Percentiles rank a stretch among this genome's conserved stretches.
phyloP scores from a whole-genome alignment of 2,888 invertebrate species.

The Drosophila neutralis region DNA sequence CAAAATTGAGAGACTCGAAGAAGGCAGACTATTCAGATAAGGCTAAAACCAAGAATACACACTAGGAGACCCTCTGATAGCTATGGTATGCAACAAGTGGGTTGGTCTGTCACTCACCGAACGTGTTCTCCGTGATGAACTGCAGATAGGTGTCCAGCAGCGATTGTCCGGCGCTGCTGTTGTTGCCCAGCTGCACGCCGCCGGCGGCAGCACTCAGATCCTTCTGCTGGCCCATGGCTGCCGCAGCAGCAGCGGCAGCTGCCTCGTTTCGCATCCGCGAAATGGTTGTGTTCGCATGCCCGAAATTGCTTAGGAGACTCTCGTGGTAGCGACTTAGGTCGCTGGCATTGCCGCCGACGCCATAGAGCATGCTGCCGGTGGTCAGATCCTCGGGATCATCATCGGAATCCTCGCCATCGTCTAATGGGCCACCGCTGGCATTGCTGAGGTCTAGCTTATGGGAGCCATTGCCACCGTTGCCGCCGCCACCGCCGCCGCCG shows the following conservation, averaged over 20 bases:
- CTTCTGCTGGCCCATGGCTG: constrained; percentile 85
- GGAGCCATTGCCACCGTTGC: constrained; percentile 52
- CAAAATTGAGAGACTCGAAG: not conserved
- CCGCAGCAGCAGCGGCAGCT: constrained; percentile 80
- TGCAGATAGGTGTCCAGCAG: constrained; percentile 95
- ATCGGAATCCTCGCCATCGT: constrained; percentile 88
- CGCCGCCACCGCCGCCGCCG: constrained; percentile 41
- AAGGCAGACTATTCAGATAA: not conserved
- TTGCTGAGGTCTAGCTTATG: constrained; percentile 90
- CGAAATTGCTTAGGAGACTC: constrained; percentile 84
- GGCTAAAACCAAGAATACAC: not conserved
- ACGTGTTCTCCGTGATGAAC: constrained; percentile 93
- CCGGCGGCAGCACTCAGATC: constrained; percentile 85
- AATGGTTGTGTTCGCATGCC: constrained; percentile 88
- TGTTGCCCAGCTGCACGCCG: constrained; percentile 89
- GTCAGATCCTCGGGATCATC: constrained; percentile 93
- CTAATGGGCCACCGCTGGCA: constrained; percentile 87
- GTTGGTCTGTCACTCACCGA: constrained; percentile 85
- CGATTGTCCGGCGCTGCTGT: constrained; percentile 89
- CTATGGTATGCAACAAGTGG: too few relatives aligned
- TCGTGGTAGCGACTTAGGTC: constrained; percentile 83
- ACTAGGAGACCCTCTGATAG: fast-evolving
- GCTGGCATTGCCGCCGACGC: constrained; percentile 67
- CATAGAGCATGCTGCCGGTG: constrained; percentile 84
- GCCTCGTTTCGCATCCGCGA: constrained; percentile 88